Percentiles rank a stretch among this genome's conserved stretches.
Conservation (phyloP, 2,113 vertebrate genomes). For the Irena cyanogastra region DNA sequence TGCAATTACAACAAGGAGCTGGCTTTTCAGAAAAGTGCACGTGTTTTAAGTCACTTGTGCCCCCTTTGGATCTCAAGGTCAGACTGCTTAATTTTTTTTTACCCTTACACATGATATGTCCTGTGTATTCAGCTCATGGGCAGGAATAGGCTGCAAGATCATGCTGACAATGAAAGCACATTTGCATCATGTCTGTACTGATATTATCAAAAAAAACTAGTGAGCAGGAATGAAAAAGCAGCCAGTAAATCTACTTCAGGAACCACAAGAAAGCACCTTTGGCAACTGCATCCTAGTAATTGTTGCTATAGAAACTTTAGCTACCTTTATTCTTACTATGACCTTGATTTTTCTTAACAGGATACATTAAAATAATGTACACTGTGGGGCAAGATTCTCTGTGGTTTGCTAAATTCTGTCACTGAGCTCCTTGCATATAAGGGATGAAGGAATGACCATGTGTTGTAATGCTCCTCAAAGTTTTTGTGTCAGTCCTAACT, state of each 20-base stretch:
- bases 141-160: not conserved
- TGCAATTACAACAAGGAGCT: not conserved
- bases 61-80: not conserved
- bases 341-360: conserved; percentile 68
- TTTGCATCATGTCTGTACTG: conserved; percentile 31
- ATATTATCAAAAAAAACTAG: conserved; percentile 42
- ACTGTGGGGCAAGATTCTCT: not conserved
- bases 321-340: conserved; percentile 63
- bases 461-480: not conserved
- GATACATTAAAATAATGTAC: conserved; percentile 36
- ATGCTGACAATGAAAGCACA: not conserved
- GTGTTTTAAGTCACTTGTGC: not conserved
- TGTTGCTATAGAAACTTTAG: conserved; percentile 76
- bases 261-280: conserved; percentile 68
- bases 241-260: conserved; percentile 43
- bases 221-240: conserved; percentile 63
- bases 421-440: not conserved
- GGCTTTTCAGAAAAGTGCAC: not conserved
- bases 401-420: not conserved
- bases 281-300: conserved; percentile 75
- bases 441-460: not conserved
- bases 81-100: not conserved
- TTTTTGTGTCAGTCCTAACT: not conserved
- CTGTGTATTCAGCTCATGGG: not conserved
- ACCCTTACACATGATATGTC: not conserved